Conservation (phyloP, 2,113 vertebrate species). For the Neolamprologus kungweensis region DNA sequence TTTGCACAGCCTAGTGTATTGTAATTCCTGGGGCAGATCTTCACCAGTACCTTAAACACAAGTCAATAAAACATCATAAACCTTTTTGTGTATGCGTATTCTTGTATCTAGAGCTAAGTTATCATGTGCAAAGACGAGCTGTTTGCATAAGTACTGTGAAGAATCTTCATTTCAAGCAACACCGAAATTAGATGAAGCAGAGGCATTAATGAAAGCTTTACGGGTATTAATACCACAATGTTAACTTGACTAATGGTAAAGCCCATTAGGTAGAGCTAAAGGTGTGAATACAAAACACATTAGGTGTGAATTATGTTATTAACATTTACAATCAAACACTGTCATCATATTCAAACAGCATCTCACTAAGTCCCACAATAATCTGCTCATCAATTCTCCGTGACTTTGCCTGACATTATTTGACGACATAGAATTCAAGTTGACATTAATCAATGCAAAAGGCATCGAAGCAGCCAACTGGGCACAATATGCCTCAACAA, state of each 20-base stretch:
- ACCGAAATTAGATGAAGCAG: neutral
- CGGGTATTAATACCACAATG: neutral
- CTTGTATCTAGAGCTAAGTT: neutral
- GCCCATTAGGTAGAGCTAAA: slow-evolving; percentile 9
- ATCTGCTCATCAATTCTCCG: neutral
- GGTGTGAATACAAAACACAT: slow-evolving; percentile 17
- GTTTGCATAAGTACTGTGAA: neutral
- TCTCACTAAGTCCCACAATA: neutral
- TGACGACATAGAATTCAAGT: neutral
- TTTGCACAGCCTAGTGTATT: neutral
- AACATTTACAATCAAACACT: neutral
- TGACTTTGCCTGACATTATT: neutral
- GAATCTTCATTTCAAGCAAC: neutral
- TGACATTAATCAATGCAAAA: neutral
- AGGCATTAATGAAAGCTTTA: neutral
- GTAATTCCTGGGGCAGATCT: neutral
- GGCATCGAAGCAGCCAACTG: neutral
- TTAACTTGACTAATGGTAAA: slow-evolving; percentile 24
- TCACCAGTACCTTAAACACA: neutral
- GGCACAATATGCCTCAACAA: neutral
- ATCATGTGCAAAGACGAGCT: neutral
- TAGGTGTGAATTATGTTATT: neutral
- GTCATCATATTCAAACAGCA: neutral
- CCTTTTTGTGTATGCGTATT: neutral
- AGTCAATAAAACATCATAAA: neutral